Base-by-base conservation (phyloP, 2,797 vertebrate genomes). In the Momotus momota region DNA sequence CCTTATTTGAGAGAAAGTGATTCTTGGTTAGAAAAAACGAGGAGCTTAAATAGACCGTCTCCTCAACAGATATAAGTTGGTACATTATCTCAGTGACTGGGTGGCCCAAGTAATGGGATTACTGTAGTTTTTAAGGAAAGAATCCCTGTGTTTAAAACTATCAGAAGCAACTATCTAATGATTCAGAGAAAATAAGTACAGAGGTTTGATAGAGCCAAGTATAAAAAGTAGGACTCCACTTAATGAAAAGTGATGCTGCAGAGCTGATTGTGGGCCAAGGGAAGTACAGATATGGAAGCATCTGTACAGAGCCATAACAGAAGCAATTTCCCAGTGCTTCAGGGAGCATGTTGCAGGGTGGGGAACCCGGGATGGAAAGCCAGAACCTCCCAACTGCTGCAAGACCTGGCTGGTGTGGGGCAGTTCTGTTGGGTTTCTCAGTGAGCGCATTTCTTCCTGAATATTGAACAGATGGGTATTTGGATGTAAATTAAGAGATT, bases 311-410 rank as follows among this genome's bases (percentile, higher is more conserved):
- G 52, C 13, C 10, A 31, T 1, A n/a, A 29, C n/a, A 52, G 23
- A 20, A 58, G 4, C 35, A 12, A 67, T 64, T 60, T 51, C 16
- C 19, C 1, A 5, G 6, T 52, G 48, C 31, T 48, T 43, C 35
- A 2, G 15, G 3, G 9, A 71, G 41, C 2, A 0, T 41, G 12
- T 29, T 29, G 14, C 25, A 52, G 49, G 11, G 9, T 11, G 6
- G 12, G 8, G n/a, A 78, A 45, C 26, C 33, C 72, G 38, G 14
- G 27, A 26, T 29, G 49, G 41, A 74, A 15, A 65, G 8, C 26
- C 48, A 93, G 64, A 64, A 65, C 38, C 14, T 35, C 46, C 40
- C 0, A 0, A 6, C 4, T 0, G 1, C 40, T 17, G 19, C 14
- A 29, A 64, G 25, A 40, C 19, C 26, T 46, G 33, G 19, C 21